Conservation (phyloP, 2,888 invertebrate species). For the Suillia variegata region DNA sequence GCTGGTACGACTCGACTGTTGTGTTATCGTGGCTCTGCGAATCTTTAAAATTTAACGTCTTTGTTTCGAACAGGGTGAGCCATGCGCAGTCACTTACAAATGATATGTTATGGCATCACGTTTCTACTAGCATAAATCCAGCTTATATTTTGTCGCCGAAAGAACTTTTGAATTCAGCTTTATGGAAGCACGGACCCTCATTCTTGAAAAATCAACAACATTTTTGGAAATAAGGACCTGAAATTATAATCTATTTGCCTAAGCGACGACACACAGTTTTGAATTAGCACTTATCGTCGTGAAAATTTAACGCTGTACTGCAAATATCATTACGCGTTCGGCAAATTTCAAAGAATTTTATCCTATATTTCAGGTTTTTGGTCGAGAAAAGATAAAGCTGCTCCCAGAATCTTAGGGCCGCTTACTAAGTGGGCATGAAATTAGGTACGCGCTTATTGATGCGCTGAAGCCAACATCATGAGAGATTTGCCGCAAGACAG, state of each 20-base stretch:
- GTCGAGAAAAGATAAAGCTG: not conserved
- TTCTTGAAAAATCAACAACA: slow-evolving; percentile 9
- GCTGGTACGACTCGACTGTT: slow-evolving; percentile 25
- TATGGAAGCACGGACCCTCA: slow-evolving; percentile 18
- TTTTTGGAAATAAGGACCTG: slow-evolving; percentile 6
- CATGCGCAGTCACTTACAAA: slow-evolving; percentile 4
- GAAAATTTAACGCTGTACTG: not conserved
- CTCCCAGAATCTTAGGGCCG: not conserved
- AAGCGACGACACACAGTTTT: slow-evolving; percentile 10
- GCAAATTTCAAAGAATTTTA: slow-evolving; percentile 4
- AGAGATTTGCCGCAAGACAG: slow-evolving; percentile 10
- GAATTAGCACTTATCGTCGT: not conserved
- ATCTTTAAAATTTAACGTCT: slow-evolving; percentile 4
- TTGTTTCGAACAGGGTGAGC: slow-evolving; percentile 4
- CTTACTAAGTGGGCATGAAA: not conserved
- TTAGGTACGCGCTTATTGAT: slow-evolving; percentile 3
- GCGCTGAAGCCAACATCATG: slow-evolving; percentile 19
- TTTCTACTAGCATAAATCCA: slow-evolving; percentile 23
- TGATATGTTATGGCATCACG: slow-evolving; percentile 22
- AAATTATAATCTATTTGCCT: not conserved
- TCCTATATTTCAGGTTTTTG: slow-evolving; percentile 4
- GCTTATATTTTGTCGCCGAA: slow-evolving; percentile 25
- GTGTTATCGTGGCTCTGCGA: slow-evolving; percentile 15
- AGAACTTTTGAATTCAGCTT: slow-evolving; percentile 20
- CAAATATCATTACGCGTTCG: slow-evolving; percentile 18